phyloP scores from a whole-genome alignment of 37 sponge, comb jelly and placozoan genomes.

The Halisarca cf. caerulea region DNA sequence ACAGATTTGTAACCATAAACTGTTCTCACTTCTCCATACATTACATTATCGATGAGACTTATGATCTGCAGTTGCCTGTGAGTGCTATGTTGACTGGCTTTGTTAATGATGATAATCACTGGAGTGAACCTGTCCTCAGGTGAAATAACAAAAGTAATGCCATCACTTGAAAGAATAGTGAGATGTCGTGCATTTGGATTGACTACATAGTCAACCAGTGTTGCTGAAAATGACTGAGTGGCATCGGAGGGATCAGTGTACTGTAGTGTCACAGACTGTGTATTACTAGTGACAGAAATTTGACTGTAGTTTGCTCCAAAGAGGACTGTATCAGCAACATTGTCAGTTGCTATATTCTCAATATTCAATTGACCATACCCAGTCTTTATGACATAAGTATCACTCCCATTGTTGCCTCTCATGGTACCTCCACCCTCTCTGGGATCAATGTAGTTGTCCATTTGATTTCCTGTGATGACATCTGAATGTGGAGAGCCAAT shows the following conservation, averaged over 20 bases:
- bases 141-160: neutral
- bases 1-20: conserved; percentile 19
- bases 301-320: conserved; percentile 3
- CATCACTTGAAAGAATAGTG: neutral
- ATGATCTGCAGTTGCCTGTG: neutral
- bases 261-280: neutral
- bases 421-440: neutral
- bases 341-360: conserved; percentile 18
- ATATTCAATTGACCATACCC: neutral
- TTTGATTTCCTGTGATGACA: neutral
- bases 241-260: neutral
- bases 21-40: conserved; percentile 10
- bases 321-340: neutral
- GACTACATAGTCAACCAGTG: neutral
- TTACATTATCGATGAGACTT: neutral
- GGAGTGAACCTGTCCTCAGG: neutral
- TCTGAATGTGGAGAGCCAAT: conserved; percentile 3
- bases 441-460: conserved; percentile 27
- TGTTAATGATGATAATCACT: neutral
- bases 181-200: neutral
- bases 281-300: neutral
- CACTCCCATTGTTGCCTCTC: conserved; percentile 20
- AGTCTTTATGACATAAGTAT: conserved; percentile 26
- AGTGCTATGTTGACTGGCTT: neutral
- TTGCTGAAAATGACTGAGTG: neutral